Evolutionary conservation across 2,888 invertebrate genomes (phyloP).

Genomic region (Drosophila crucigera): DNA sequence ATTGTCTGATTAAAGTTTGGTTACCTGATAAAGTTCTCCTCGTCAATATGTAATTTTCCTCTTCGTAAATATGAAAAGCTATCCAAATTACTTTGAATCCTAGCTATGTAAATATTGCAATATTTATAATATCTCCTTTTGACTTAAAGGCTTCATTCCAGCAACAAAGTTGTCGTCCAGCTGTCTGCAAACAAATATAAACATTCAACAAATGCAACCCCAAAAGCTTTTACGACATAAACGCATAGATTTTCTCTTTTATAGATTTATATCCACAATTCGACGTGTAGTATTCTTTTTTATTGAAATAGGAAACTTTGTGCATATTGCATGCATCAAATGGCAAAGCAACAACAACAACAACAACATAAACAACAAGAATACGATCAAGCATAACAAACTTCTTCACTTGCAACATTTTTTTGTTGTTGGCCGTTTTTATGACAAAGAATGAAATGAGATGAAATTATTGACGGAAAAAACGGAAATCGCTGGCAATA

Average conservation of each 20-base stretch:
- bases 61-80: background rate
- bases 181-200: constrained; percentile 45
- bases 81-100: background rate
- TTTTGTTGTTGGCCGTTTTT: constrained; percentile 64
- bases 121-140: background rate
- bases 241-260: constrained; percentile 66
- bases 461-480: constrained; percentile 76
- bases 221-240: constrained; percentile 65
- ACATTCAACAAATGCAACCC: constrained; percentile 34
- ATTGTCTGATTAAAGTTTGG: background rate
- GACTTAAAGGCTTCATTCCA: background rate
- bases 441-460: constrained; percentile 78
- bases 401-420: constrained; percentile 59
- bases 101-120: background rate
- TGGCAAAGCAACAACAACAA: constrained; percentile 47
- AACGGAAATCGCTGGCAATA: constrained; percentile 81
- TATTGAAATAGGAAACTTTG: constrained; percentile 78
- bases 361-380: constrained; percentile 27
- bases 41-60: background rate
- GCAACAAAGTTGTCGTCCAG: constrained; percentile 57
- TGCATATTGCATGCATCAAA: constrained; percentile 81
- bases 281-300: constrained; percentile 55
- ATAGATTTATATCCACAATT: constrained; percentile 73
- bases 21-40: background rate
- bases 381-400: constrained; percentile 35